These are phyloP conservation scores for Catharus ustulatus DNA, from an alignment of 2,797 vertebrate species.

Conservation along the genomic window DNA sequence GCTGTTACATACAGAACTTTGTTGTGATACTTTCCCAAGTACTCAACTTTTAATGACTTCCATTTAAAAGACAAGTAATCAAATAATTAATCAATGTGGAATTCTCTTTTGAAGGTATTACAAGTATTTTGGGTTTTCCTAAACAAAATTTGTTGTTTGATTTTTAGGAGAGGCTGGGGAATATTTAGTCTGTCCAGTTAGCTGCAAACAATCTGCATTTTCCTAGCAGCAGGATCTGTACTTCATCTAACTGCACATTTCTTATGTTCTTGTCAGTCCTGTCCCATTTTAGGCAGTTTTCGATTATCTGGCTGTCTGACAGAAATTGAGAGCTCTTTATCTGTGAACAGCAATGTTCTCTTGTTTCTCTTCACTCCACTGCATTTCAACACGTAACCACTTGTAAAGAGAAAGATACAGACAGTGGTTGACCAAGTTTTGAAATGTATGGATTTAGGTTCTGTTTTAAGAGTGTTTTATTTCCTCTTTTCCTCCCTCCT, in stretches of 20 bases:
- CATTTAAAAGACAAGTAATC: neutral
- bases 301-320: conserved; percentile 17
- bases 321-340: conserved; percentile 30
- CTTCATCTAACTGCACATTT: neutral
- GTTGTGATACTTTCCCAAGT: neutral
- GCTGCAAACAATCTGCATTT: neutral
- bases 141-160: neutral
- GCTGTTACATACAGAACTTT: neutral
- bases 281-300: neutral
- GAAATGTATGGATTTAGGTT: neutral
- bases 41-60: neutral
- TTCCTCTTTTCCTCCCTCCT: neutral
- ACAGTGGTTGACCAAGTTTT: neutral
- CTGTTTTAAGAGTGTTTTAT: neutral
- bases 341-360: conserved; percentile 4
- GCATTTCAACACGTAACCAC: neutral
- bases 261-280: neutral
- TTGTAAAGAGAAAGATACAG: neutral
- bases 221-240: neutral
- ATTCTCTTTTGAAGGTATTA: neutral
- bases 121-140: neutral
- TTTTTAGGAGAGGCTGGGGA: neutral
- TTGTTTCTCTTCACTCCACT: conserved; percentile 31
- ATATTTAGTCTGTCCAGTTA: neutral
- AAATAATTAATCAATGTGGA: neutral